These are phyloP conservation scores for Pegoplata infirma DNA, from an alignment of 2,888 invertebrate genomes.

Conservation along the genomic window DNA sequence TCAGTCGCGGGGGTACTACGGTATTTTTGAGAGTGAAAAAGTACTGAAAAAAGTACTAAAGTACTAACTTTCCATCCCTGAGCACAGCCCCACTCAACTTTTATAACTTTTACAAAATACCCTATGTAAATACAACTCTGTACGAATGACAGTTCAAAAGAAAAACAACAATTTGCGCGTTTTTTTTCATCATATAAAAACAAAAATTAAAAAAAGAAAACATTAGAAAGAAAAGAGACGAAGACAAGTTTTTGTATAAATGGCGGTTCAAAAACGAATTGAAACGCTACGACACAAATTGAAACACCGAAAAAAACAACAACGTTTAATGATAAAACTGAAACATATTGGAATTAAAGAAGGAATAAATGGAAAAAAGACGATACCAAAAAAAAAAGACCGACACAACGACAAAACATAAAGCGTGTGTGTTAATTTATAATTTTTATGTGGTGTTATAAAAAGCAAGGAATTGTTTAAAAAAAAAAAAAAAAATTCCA, in stretches of 20 bases:
- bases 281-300: constrained; percentile 19
- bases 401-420: constrained; percentile 60
- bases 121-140: not conserved
- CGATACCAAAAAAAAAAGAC: constrained; percentile 48
- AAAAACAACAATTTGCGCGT: constrained; percentile 42
- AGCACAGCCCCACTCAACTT: too few relatives aligned
- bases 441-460: constrained; percentile 55
- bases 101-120: not conserved
- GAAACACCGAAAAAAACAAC: constrained; percentile 28
- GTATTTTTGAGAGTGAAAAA: too few relatives aligned
- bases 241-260: constrained; percentile 22
- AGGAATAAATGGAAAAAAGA: constrained; percentile 19
- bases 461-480: constrained; percentile 44
- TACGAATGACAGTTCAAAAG: not conserved
- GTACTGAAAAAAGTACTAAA: too few relatives aligned
- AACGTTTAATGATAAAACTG: not conserved
- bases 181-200: constrained; percentile 21
- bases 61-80: too few relatives aligned
- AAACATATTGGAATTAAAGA: constrained; percentile 38
- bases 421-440: constrained; percentile 59
- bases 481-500: constrained; percentile 19
- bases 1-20: too few relatives aligned
- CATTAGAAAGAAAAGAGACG: not conserved
- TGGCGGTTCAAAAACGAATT: constrained; percentile 49
- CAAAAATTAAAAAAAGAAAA: constrained; percentile 43